Evolutionary conservation across 2,797 vertebrate species (phyloP), one percentile per base, ranked within the genome.

Genomic region (Phoebastria nigripes): DNA sequence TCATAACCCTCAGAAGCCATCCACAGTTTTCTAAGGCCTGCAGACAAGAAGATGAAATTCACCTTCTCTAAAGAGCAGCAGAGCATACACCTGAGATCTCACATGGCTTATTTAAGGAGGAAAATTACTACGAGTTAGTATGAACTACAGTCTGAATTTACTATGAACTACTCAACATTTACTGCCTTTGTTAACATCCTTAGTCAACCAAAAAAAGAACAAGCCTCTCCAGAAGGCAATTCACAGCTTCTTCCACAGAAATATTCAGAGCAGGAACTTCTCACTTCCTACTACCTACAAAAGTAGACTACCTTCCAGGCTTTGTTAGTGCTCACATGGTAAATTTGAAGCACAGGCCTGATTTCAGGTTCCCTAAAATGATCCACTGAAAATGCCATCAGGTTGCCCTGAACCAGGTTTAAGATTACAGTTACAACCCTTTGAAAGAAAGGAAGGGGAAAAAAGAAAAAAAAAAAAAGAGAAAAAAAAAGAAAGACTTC

Each of bases 391-490:
- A 92, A 71, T 28, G 31, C 9, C 33, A 73, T 31, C 35, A 73
- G 26, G 20, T 67, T 77, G 61, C 31, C 15, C 42, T 55, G 67
- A 89, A 72, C 28, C 33, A 41, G 26, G 16, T 39, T 87, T 44
- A 79, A 35, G 33, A 54, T 69, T 66, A 78, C 7, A 79, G 51
- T 15, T 65, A 67, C 18, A 91, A 82, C 25, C 7, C 9, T 76
- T 21, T 42, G 12, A 82, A 69, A 83, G 11, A 81, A 87, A 54
- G 2, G 5, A 3, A 18, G 29, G 3, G 7, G 1, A 29, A 11
- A 6, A 20, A 6, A 10, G 0, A n/a, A 12, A 5, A 20, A 6
- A 11, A 12, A 6, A 20, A 5, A 10, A 0, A 33, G 18, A 11
- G 11, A 6, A n/a, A 20, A 22, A 46, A 15, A 37, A 18, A 12